These are phyloP conservation scores for Carcina quercana DNA, from an alignment of 2,888 invertebrate genomes.

Conservation along the genomic window DNA sequence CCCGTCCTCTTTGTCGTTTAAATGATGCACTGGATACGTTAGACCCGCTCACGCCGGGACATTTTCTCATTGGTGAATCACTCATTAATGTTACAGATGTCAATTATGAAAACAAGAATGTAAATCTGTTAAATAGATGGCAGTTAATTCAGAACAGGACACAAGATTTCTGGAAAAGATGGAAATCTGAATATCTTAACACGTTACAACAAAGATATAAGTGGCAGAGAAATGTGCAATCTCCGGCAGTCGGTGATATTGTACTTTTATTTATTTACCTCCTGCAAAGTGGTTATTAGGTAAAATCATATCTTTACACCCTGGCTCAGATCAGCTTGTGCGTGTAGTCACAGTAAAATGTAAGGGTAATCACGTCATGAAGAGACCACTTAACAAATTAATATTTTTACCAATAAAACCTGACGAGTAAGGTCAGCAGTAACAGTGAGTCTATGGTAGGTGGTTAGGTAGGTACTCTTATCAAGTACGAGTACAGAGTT, in stretches of 20 bases:
- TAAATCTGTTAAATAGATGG: constrained; percentile 14
- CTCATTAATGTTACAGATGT: constrained; percentile 12
- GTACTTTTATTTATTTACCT: constrained; percentile 13
- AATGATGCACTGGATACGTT: constrained; percentile 12
- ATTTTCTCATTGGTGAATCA: constrained; percentile 19
- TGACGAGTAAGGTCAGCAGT: too few relatives aligned
- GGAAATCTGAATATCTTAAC: constrained; percentile 1
- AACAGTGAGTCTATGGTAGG: too few relatives aligned
- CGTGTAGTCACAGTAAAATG: constrained; percentile 8
- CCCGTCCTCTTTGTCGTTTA: constrained; percentile 11
- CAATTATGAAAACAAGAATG: constrained; percentile 2
- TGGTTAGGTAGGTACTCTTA: too few relatives aligned
- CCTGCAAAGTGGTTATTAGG: constrained; percentile 15
- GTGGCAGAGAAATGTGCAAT: constrained; percentile 6
- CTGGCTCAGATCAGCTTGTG: constrained; percentile 9
- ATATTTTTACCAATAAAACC: not conserved
- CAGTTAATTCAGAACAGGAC: constrained; percentile 17
- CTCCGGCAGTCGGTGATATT: constrained; percentile 12
- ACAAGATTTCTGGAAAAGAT: constrained; percentile 16
- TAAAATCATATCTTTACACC: constrained; percentile 10
- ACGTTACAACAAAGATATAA: constrained; percentile 15
- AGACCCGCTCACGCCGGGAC: constrained; percentile 16
- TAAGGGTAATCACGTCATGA: not conserved
- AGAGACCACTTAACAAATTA: not conserved
- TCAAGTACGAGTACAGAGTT: too few relatives aligned